A percentile compares a stretch with the other conserved stretches of the same genome.
These are phyloP conservation scores for Leptobrachium ailaonicum DNA, from an alignment of 2,113 vertebrate species.

Conservation along the genomic window DNA sequence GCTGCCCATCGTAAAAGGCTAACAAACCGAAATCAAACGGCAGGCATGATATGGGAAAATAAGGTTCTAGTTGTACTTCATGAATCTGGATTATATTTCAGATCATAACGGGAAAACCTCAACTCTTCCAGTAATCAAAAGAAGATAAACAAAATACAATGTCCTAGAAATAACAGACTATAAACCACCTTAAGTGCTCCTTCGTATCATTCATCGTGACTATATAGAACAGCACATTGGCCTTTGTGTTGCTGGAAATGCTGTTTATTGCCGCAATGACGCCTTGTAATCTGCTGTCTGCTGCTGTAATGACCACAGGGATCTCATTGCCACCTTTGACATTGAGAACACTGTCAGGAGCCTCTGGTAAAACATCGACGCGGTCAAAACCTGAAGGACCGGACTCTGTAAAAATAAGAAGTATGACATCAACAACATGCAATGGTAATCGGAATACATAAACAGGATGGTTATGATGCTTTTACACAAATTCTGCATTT, in stretches of 20 bases:
- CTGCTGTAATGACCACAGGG: conserved; percentile 86
- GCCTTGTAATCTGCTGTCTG: conserved; percentile 87
- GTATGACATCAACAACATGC: background rate
- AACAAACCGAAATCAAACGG: no score
- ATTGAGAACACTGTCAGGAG: conserved; percentile 55
- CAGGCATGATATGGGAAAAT: no score
- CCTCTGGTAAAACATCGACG: conserved; percentile 77
- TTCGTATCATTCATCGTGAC: conserved; percentile 87
- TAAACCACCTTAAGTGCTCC: conserved; percentile 80
- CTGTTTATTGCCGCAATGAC: conserved; percentile 90
- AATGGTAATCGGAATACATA: no score
- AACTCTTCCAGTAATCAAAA: no score
- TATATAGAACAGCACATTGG: conserved; percentile 88
- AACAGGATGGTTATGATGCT: no score
- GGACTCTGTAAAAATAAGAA: conserved; percentile 67
- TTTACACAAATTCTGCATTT: no score
- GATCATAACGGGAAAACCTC: no score
- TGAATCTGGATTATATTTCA: no score
- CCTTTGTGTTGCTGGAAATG: conserved; percentile 81
- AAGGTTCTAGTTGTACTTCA: no score
- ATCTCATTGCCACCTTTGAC: conserved; percentile 75
- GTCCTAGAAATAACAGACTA: no score
- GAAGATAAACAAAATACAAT: no score
- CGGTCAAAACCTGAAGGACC: conserved; percentile 74
- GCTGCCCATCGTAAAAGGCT: no score